Percentiles rank a stretch among this genome's conserved stretches.
These are phyloP conservation scores for Brotula barbata DNA, from an alignment of 2,797 vertebrate genomes.

Conservation along the genomic window DNA sequence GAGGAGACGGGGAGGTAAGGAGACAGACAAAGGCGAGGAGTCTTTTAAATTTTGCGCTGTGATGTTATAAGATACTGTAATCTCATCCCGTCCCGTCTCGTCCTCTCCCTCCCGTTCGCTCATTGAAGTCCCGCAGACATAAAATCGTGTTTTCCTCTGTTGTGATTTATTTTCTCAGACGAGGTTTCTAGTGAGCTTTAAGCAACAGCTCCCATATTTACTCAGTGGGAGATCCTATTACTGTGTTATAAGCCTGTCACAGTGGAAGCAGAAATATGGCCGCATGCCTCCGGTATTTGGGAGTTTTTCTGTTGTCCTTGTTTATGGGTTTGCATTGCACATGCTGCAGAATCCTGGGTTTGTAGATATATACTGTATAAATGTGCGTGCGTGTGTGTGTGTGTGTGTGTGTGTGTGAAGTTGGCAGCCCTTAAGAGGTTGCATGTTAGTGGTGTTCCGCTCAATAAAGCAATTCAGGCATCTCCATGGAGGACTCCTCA, in stretches of 20 bases:
- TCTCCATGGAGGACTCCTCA: slow-evolving; percentile 59
- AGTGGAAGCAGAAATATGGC: slow-evolving; percentile 16
- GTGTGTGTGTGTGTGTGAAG: slow-evolving; percentile 44
- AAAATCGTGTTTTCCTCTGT: not conserved
- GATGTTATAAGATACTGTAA: slow-evolving; percentile 1
- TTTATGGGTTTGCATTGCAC: slow-evolving; percentile 42
- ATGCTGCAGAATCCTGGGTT: too few species aligned
- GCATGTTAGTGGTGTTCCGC: slow-evolving; percentile 62
- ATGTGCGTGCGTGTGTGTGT: too few species aligned
- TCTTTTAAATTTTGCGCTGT: slow-evolving; percentile 2
- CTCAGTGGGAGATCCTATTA: slow-evolving; percentile 36
- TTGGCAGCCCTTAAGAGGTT: slow-evolving; percentile 49
- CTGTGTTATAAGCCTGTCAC: slow-evolving; percentile 29
- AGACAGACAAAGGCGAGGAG: too few species aligned
- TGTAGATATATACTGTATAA: too few species aligned
- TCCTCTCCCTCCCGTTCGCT: not conserved
- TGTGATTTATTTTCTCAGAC: slow-evolving; percentile 8
- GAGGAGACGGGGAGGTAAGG: too few species aligned
- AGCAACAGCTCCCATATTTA: slow-evolving; percentile 25
- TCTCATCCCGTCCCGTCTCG: slow-evolving; percentile 2
- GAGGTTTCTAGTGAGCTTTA: slow-evolving; percentile 20
- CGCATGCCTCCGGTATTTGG: slow-evolving; percentile 17
- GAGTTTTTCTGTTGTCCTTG: slow-evolving; percentile 9
- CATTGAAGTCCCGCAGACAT: not conserved
- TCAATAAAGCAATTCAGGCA: slow-evolving; percentile 70